A percentile compares a stretch with the other conserved stretches of the same genome.
These are phyloP conservation scores for Adelosebastes latens DNA, from an alignment of 2,797 vertebrate species.

Conservation along the genomic window DNA sequence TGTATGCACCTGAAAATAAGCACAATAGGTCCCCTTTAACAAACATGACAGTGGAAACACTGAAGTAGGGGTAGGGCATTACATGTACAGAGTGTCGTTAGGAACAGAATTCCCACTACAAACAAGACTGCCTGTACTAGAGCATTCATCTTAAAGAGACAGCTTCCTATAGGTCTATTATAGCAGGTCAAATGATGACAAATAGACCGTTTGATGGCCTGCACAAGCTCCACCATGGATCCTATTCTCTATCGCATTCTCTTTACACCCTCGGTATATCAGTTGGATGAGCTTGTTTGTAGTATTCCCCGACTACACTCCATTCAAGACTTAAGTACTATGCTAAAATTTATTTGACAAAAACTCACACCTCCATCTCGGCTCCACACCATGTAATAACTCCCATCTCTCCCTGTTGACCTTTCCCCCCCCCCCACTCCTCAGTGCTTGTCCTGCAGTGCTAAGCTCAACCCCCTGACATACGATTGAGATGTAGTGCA, in stretches of 20 bases:
- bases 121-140: constrained; percentile 1
- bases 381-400: constrained; percentile 28
- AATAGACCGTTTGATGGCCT: constrained; percentile 33
- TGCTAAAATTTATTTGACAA: neutral
- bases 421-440: constrained; percentile 23
- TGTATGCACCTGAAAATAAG: too few species aligned
- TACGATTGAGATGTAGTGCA: constrained; percentile 52
- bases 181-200: constrained; percentile 36
- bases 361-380: constrained; percentile 1
- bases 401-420: constrained; percentile 38
- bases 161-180: constrained; percentile 27
- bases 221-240: neutral
- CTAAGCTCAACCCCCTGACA: constrained; percentile 51
- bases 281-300: neutral
- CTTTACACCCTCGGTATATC: neutral
- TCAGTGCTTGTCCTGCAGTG: constrained; percentile 44
- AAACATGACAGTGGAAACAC: neutral
- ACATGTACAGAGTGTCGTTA: neutral
- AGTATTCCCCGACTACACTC: neutral
- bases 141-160: constrained; percentile 32
- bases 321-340: neutral
- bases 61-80: neutral
- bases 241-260: neutral
- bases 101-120: neutral
- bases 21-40: neutral